Evolutionary conservation across 2,113 vertebrate genomes (phyloP).

Genomic region (Hippopotamus amphibius): DNA sequence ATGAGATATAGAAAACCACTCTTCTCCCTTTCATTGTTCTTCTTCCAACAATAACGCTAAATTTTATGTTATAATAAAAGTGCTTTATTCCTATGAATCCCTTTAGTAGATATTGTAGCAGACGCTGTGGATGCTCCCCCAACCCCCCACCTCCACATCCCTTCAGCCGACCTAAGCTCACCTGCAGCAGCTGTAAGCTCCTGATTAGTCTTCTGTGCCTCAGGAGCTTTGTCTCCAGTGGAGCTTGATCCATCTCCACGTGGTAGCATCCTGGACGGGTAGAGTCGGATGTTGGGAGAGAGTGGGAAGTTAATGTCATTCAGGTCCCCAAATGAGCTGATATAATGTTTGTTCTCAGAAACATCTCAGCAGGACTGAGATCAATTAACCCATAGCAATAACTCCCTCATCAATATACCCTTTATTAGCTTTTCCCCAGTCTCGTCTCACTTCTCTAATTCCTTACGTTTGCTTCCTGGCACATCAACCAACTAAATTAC

Average conservation of each 20-base stretch:
- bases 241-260: rapidly evolving
- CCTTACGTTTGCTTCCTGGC: not conserved
- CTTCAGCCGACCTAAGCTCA: not conserved
- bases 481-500: not conserved
- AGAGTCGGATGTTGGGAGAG: rapidly evolving
- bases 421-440: not conserved
- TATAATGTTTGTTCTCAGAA: not conserved
- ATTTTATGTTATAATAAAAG: not conserved
- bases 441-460: not conserved
- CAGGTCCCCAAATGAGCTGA: no score
- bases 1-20: not conserved
- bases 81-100: not conserved
- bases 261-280: not conserved
- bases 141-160: no score
- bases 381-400: not conserved
- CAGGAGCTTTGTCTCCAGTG: not conserved
- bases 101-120: not conserved
- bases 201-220: no score
- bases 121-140: not conserved
- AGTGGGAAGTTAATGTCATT: not conserved
- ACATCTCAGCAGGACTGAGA: not conserved
- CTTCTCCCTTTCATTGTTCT: not conserved
- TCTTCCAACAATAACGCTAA: not conserved
- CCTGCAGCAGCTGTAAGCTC: not conserved
- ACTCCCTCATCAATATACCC: not conserved